Base-by-base conservation (phyloP, 2,797 vertebrate species). In the Aselliscus stoliczkanus region DNA sequence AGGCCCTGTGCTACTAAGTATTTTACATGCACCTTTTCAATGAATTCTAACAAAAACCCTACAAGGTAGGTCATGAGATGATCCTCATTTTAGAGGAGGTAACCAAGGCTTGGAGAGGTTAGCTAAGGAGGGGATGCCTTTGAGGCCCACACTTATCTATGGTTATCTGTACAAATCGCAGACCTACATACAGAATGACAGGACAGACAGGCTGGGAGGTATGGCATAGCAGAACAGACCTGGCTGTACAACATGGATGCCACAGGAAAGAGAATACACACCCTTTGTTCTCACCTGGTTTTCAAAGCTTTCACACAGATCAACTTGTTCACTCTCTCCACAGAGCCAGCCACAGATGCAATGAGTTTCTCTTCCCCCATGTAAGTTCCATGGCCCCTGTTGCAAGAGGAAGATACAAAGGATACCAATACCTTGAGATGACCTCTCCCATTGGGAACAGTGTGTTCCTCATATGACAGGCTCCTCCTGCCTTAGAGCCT, bases 321-420 rank as follows among this genome's bases (percentile, higher is more conserved):
- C 81, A 99, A 97, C 96, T 99, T 99, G 98, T 99, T 99, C 4
- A 99, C 99, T 96, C 99, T 98, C 97, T 99, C 99, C 92, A 99
- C 99, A 6, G 99, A 99, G 60, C 99, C 99, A n/a, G 99, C 99
- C 42, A 99, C 99, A 1, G 99, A 99, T 0, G 99, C 99, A 0
- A 99, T 98, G 31, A 99, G 98, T 80, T 99, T 99, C 54, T 99
- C 99, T 0, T 99, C 99, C 37, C 99, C 99, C 97, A 99, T 99
- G 65, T 99, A 99, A 0, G 99, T 99, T 0, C 99, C 99, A 96
- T 99, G 99, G 67, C 99, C 99, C 97, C 99, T 99, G 95, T 3
- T 54, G 17, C 50, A 37, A 72, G 15, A 94, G 9, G 39, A 92
- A 70, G 75, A 44, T 4, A 84, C n/a, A 50, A 62, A 80, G 12